phyloP scores from a whole-genome alignment of 2,113 vertebrate species.

The Syngnathus scovelli region DNA sequence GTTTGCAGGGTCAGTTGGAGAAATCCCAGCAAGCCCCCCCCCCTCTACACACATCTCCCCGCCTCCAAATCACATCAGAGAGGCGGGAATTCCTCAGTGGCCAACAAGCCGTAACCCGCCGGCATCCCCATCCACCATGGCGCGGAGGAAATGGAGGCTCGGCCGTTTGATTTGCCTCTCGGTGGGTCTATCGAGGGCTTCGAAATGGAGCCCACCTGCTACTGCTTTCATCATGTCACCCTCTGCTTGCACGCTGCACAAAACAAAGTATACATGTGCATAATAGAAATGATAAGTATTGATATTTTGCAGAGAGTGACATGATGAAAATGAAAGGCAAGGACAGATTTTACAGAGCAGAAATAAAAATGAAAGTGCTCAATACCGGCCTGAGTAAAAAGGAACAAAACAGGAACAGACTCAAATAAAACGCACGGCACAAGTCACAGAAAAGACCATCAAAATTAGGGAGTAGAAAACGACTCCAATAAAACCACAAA shows the following conservation, averaged over 20 bases:
- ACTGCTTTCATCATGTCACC: constrained; percentile 72
- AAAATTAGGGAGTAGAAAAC: background rate
- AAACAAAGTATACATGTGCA: constrained; percentile 6
- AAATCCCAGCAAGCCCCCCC: constrained; percentile 42
- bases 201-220: constrained; percentile 70
- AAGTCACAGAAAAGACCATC: background rate
- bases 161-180: constrained; percentile 63
- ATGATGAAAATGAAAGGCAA: background rate
- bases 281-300: background rate
- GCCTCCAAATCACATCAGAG: constrained; percentile 33
- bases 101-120: background rate
- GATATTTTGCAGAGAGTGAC: background rate
- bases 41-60: background rate
- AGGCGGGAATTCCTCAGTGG: constrained; percentile 32
- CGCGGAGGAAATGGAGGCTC: constrained; percentile 49
- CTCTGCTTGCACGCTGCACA: constrained; percentile 40
- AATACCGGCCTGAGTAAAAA: background rate
- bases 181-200: constrained; percentile 64
- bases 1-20: constrained; percentile 36
- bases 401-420: background rate
- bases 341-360: background rate
- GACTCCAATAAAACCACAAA: background rate
- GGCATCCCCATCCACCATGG: constrained; percentile 33
- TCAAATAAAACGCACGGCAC: background rate
- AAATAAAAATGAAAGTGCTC: background rate